Evolutionary conservation across 2,113 vertebrate genomes (phyloP).

Genomic region (Colossoma macropomum): DNA sequence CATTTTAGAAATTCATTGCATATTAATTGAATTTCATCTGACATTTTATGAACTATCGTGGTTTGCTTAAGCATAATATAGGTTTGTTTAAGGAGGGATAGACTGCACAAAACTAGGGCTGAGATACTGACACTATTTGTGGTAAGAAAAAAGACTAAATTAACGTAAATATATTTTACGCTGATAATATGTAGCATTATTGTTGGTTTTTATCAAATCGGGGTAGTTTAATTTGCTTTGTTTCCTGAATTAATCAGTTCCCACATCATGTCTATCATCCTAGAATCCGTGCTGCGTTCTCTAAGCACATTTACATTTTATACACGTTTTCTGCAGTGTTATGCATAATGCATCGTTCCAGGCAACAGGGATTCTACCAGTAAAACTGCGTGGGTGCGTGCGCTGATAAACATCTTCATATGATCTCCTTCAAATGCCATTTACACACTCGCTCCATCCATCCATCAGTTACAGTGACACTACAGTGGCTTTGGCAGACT

Average conservation of each 20-base stretch:
- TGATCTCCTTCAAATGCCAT: not conserved
- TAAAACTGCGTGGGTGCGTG: not conserved
- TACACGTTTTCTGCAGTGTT: not conserved
- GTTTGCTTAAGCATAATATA: not conserved
- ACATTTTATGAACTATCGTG: no score
- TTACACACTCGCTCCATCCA: not conserved
- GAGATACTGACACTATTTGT: no score
- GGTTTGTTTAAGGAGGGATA: not conserved
- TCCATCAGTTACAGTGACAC: not conserved
- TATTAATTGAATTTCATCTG: no score
- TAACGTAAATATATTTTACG: not conserved
- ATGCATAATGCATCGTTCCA: constrained; percentile 10
- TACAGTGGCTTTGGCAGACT: not conserved
- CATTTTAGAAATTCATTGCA: no score
- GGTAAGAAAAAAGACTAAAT: no score
- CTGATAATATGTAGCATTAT: not conserved
- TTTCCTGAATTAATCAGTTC: not conserved
- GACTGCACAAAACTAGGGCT: no score
- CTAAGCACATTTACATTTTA: not conserved
- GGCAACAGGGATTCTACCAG: not conserved
- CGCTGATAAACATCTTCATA: not conserved
- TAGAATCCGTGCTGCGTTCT: not conserved
- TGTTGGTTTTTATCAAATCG: not conserved
- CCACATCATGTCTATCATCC: not conserved
- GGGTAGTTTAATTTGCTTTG: not conserved